Conservation (phyloP, 2,113 vertebrate genomes). For the Rhinoderma darwinii region DNA sequence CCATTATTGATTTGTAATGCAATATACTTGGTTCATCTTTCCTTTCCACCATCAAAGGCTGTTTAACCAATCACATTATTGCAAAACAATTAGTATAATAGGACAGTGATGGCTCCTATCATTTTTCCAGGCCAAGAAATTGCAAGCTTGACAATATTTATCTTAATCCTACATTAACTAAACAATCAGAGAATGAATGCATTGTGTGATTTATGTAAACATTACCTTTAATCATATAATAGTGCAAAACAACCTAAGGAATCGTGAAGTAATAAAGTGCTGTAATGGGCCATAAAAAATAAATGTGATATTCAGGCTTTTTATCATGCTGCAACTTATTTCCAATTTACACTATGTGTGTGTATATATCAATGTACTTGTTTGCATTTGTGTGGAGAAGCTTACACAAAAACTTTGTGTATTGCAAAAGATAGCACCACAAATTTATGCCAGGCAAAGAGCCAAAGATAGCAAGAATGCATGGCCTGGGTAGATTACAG, state of each 20-base stretch:
- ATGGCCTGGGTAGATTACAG: neutral
- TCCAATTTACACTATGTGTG: no score
- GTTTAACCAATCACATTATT: slow-evolving; percentile 63
- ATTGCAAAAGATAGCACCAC: neutral
- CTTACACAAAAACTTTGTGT: neutral
- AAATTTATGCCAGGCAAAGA: neutral
- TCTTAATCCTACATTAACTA: slow-evolving; percentile 45
- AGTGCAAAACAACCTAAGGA: slow-evolving; percentile 11
- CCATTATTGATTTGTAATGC: slow-evolving; percentile 55
- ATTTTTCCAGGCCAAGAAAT: slow-evolving; percentile 50
- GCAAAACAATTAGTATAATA: slow-evolving; percentile 66
- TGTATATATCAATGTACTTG: neutral
- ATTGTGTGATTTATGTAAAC: slow-evolving; percentile 36
- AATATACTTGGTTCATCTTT: slow-evolving; percentile 50
- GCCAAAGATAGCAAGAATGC: neutral
- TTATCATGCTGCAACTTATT: neutral
- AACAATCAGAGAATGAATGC: slow-evolving; percentile 39
- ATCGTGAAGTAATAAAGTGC: neutral
- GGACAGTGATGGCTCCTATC: slow-evolving; percentile 43
- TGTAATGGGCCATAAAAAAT: neutral
- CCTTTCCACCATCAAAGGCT: slow-evolving; percentile 29
- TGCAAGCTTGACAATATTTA: slow-evolving; percentile 54
- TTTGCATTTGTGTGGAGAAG: neutral
- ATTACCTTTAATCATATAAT: slow-evolving; percentile 7
- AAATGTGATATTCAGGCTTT: neutral